Evolutionary conservation across 2,797 vertebrate species (phyloP).

Genomic region (Characodon lateralis): DNA sequence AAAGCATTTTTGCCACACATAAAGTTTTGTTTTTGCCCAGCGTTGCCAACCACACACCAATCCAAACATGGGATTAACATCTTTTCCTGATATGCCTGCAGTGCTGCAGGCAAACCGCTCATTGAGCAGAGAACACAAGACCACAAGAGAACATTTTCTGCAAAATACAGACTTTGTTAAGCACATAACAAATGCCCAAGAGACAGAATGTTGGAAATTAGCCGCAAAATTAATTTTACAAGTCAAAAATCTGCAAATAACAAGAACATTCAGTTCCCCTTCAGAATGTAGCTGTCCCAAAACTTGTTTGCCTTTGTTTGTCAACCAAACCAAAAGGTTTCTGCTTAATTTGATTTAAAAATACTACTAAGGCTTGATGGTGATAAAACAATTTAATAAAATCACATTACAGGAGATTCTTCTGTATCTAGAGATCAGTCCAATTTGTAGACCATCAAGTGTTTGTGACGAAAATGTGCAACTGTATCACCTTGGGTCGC

Average conservation of each 20-base stretch:
- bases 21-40: not conserved
- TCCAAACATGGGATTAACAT: not conserved
- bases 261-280: not conserved
- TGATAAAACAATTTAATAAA: not conserved
- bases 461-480: not conserved
- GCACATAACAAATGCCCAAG: not conserved
- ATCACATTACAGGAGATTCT: not conserved
- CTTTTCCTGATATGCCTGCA: constrained; percentile 14
- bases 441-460: too few relatives aligned
- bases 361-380: too few relatives aligned
- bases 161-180: constrained; percentile 25
- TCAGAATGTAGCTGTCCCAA: not conserved
- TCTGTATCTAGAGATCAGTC: not conserved
- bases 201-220: not conserved
- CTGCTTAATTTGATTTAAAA: not conserved
- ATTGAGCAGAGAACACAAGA: constrained; percentile 23
- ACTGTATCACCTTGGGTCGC: too few relatives aligned
- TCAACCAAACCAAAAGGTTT: not conserved
- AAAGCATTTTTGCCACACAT: not conserved
- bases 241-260: not conserved
- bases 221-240: not conserved
- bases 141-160: constrained; percentile 8
- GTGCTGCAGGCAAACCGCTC: constrained; percentile 11
- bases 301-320: not conserved
- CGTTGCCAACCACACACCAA: not conserved